Conservation (phyloP, 53 echinoderm and acorn worm species). For the Luidia sarsii region DNA sequence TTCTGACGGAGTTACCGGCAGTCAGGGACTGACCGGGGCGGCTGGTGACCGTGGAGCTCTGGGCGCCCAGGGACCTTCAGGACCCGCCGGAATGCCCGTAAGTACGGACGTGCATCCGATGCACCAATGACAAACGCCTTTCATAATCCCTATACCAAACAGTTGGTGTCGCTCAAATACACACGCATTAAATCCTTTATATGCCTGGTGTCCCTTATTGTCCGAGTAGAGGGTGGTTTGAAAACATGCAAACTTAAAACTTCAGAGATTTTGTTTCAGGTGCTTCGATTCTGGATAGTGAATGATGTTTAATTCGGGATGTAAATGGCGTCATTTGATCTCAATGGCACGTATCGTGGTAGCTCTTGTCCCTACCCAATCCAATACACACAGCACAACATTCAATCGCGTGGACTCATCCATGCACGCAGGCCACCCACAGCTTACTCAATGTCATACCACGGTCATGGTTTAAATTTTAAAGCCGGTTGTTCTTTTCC, state of each 20-base stretch:
- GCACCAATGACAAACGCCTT: neutral
- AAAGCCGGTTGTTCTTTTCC: too few relatives aligned
- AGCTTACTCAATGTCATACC: too few relatives aligned
- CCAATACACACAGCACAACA: too few relatives aligned
- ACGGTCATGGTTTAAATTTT: too few relatives aligned
- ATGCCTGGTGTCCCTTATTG: neutral
- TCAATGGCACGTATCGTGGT: too few relatives aligned
- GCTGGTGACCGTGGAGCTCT: slow-evolving; percentile 25
- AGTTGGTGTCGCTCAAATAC: neutral
- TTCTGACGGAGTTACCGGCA: slow-evolving; percentile 3
- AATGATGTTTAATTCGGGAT: too few relatives aligned
- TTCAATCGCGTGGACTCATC: too few relatives aligned
- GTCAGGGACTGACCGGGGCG: slow-evolving; percentile 34
- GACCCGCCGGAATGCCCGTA: slow-evolving; percentile 29
- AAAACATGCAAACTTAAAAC: neutral
- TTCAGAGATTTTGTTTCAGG: neutral
- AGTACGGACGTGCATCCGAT: neutral
- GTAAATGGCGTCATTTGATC: too few relatives aligned
- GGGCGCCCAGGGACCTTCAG: slow-evolving; percentile 16
- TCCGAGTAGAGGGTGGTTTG: neutral
- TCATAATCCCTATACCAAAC: neutral
- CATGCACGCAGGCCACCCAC: too few relatives aligned
- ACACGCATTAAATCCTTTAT: neutral
- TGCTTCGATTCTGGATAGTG: neutral
- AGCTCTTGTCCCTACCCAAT: too few relatives aligned